phyloP scores from a whole-genome alignment of 2,113 vertebrate genomes.

The Ptilonorhynchus violaceus region DNA sequence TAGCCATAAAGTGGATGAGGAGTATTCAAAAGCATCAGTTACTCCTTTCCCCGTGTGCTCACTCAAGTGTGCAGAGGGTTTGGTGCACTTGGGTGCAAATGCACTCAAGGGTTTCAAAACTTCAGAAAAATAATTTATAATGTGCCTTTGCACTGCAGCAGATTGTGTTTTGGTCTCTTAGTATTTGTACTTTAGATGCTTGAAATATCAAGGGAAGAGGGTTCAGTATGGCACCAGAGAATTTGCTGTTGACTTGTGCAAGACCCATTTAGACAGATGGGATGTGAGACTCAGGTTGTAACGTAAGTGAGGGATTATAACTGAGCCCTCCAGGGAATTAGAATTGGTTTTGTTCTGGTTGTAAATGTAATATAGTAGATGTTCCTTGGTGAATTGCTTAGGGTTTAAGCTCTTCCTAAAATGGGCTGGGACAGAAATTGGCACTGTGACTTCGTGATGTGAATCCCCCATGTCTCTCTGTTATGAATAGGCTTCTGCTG shows the following conservation, averaged over 20 bases:
- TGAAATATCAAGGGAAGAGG: neutral
- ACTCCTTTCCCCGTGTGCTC: neutral
- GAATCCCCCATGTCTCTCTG: neutral
- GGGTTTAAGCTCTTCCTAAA: neutral
- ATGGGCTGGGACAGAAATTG: neutral
- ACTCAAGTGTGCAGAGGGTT: neutral
- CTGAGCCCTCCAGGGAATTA: neutral
- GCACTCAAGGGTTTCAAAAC: neutral
- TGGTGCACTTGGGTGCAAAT: neutral
- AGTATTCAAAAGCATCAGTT: neutral
- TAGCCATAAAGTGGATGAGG: neutral
- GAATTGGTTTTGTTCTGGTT: neutral
- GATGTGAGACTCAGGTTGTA: neutral
- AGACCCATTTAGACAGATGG: neutral
- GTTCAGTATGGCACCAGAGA: neutral
- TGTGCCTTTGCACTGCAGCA: neutral
- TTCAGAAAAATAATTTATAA: neutral
- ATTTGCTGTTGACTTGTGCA: neutral
- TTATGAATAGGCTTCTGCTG: neutral
- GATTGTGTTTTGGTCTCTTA: neutral
- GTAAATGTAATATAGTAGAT: neutral
- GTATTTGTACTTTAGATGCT: neutral
- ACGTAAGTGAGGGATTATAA: neutral
- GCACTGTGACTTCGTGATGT: neutral
- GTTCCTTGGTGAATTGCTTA: neutral